Evolutionary conservation across 2,888 invertebrate genomes (phyloP), one percentile per base, ranked within the genome.

Genomic region (Limnephilus lunatus): DNA sequence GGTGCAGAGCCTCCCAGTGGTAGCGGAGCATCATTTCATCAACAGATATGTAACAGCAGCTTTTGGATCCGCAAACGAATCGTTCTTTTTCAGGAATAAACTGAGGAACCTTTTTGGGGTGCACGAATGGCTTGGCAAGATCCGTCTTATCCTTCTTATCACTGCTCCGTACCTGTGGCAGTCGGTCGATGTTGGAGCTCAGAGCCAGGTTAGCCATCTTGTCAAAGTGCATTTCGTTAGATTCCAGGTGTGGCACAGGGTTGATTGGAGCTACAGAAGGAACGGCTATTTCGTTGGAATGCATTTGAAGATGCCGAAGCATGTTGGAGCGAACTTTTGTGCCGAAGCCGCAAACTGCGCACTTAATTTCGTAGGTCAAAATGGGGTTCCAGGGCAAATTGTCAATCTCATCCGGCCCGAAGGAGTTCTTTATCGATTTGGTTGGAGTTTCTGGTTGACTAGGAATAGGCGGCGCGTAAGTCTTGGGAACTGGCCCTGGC

Each of bases 171-270:
- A 30, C 94, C 94, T 80, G 95, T 92, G n/a, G 92, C 90, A 94
- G 95, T 92, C 94, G 95, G 2, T 94, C 94, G 1, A 93, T 94
- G 31, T 95, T 94, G 19, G 97, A 98, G 94, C 97, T 98, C n/a
- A 97, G 97, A 0, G 98, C 98, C 31, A 98, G 96, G 94, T 98
- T 98, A 0, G 97, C 96, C 98, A 98, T 98, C 94, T 97, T 98
- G 94, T 98, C 98, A 94, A 98, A 98, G 96, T 98, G 98, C 94
- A 97, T 97, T 94, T 98, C 98, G 94, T 97, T 97, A 82, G 97
- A 97, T 94, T 97, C 97, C 81, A 98, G 95, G 94, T 97, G 98
- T 0, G 98, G 98, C 11, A 98, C 98, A 0, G 98, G 98, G 95
- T 98, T 98, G 0, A 98, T 97, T 0, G 98, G 98, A 25, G 97